Base-by-base conservation (phyloP, 2,888 invertebrate genomes). In the Agonopterix alstromeriana region DNA sequence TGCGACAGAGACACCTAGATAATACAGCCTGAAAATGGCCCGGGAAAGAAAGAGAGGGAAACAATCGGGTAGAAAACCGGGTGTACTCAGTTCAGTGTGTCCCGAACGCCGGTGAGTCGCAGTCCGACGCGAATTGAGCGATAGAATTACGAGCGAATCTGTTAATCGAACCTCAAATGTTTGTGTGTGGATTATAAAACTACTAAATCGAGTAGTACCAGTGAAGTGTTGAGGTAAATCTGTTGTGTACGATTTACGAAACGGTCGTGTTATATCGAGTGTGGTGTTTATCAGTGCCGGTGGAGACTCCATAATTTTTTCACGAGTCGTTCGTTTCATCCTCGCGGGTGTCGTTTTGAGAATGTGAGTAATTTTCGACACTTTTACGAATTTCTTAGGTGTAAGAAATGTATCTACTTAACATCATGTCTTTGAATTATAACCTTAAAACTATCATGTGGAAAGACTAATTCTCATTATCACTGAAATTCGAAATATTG, bases 61-160 rank as follows among this genome's bases (percentile, higher is more conserved):
- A 67, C 61, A 81, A 49, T 56, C 55, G 65, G 70, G 63, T 70
- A 72, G 61, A 68, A 69, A 65, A 75, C 82, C 75, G 73, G 79
- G 82, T 70, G 66, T 67, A 73, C 69, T 74, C 67, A 61, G 77
- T 79, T 83, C 87, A 87, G 87, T 87, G 63, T 76, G 72, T 67
- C 67, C 64, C 65, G 73, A 77, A 76, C 78, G 65, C 66, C 73
- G 72, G 76, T 58, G 67, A 64, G 70, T 62, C 61, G 64, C 77
- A 78, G 82, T 70, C 63, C 60, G 61, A 67, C 70, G 67, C 68
- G 65, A 51, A 56, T 46, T 42, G 38, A 52, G 49, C 54, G 55
- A 48, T 55, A 56, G 47, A 57, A 62, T 59, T 56, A 58, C 68
- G 70, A 67, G 68, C 76, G 73, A 65, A 65, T 62, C 60, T 65